Evolutionary conservation across 2,113 vertebrate genomes (phyloP).

Genomic region (Chionomys nivalis): DNA sequence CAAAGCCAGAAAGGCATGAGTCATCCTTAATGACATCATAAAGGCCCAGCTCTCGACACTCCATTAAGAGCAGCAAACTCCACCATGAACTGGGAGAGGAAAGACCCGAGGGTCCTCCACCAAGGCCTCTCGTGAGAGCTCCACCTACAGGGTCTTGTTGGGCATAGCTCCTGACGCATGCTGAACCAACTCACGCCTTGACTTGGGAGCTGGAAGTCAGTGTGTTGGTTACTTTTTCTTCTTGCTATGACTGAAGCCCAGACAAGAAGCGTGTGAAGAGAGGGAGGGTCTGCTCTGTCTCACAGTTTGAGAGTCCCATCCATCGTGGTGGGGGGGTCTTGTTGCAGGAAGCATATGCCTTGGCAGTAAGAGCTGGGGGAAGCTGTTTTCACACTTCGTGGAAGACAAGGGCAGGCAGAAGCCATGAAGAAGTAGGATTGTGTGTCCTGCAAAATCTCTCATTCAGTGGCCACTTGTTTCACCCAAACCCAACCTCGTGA

Average conservation of each 20-base stretch:
- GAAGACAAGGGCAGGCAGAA: no score
- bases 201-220: neutral
- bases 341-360: neutral
- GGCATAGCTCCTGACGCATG: no score
- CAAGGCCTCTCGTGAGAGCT: no score
- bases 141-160: accelerated
- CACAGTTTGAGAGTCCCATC: neutral
- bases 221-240: neutral
- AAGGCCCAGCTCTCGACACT: neutral
- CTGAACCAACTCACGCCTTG: accelerated
- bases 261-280: neutral
- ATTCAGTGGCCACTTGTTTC: neutral
- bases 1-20: no score
- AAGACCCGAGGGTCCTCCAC: no score
- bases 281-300: neutral
- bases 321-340: no score
- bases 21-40: neutral
- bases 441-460: neutral
- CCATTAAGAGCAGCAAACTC: neutral
- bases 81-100: neutral
- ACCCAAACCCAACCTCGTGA: neutral
- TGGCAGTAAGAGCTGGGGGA: neutral
- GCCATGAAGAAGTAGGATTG: neutral
- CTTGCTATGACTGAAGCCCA: neutral
- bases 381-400: neutral